phyloP scores from a whole-genome alignment of 2,797 vertebrate species.

The Acrocephalus scirpaceus region DNA sequence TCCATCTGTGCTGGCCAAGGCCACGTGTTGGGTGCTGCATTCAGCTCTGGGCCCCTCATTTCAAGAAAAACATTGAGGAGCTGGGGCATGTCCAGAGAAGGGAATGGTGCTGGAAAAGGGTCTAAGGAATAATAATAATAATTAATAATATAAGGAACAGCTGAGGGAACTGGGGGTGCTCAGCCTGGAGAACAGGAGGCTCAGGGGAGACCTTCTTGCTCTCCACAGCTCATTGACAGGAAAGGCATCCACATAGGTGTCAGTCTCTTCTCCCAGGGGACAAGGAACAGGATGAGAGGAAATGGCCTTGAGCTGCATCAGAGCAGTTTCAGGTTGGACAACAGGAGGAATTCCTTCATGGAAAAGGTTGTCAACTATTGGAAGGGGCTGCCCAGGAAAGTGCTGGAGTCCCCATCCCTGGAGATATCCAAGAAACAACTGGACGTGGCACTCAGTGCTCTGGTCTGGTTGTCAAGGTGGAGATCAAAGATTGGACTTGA shows the following conservation, averaged over 20 bases:
- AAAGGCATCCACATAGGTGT: neutral
- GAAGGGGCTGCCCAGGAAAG: neutral
- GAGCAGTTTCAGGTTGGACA: neutral
- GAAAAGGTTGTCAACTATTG: neutral
- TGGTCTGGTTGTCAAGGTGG: neutral
- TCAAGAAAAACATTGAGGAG: neutral
- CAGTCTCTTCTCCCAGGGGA: neutral
- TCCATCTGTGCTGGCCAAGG: neutral
- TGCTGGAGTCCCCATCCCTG: neutral
- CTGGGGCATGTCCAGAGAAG: neutral
- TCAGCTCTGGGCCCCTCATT: neutral
- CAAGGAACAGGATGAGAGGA: neutral
- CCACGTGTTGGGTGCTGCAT: rapidly evolving
- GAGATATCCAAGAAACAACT: neutral
- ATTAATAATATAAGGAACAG: neutral
- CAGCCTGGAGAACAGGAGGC: neutral
- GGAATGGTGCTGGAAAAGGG: neutral
- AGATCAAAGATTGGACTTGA: neutral
- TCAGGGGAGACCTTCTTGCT: neutral
- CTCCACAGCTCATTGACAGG: neutral
- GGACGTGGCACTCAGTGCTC: rapidly evolving
- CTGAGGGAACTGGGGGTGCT: neutral
- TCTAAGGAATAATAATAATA: neutral
- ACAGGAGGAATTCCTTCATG: neutral
- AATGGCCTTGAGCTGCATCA: neutral